A percentile compares a stretch with the other conserved stretches of the same genome.
Evolutionary conservation across 30 jellyfish, hydroid and myxozoan genomes (phyloP).

Genomic region (Aurelia sp.): DNA sequence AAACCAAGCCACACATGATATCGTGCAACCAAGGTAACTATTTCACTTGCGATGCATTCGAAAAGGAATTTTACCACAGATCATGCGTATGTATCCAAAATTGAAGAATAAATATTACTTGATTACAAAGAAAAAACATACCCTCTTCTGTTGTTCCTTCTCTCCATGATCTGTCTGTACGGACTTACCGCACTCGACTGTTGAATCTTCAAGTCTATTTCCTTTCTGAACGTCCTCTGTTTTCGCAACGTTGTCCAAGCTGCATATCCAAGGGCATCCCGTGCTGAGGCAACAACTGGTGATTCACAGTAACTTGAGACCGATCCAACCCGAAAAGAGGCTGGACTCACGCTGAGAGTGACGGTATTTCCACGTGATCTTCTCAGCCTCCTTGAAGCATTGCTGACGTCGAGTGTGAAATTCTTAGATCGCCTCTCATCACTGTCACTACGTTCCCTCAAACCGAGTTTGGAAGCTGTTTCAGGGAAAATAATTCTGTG

Average conservation of each 20-base stretch:
- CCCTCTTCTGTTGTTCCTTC: conserved; percentile 62
- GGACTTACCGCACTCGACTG: conserved; percentile 73
- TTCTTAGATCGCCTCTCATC: conserved; percentile 85
- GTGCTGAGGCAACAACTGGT: conserved; percentile 73
- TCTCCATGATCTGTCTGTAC: conserved; percentile 43
- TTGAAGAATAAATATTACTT: no score
- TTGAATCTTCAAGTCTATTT: conserved; percentile 71
- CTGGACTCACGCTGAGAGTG: conserved; percentile 86
- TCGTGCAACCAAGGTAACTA: no score
- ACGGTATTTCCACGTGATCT: conserved; percentile 86
- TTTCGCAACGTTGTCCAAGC: conserved; percentile 95
- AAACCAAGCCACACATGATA: no score
- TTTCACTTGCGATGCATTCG: no score
- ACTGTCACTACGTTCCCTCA: conserved; percentile 81
- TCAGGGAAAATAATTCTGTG: conserved; percentile 23
- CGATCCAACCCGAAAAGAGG: conserved; percentile 69
- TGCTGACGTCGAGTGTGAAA: conserved; percentile 70
- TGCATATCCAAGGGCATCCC: conserved; percentile 86
- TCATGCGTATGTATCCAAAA: no score
- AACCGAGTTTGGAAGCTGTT: conserved; percentile 44
- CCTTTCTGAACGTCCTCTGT: conserved; percentile 89
- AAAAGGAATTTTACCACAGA: no score
- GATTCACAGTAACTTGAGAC: conserved; percentile 76
- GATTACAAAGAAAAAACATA: conserved; percentile 7
- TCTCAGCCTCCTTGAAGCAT: conserved; percentile 69